Evolutionary conservation across 1,140 invertebrate genomes (phyloP), one percentile per base, ranked within the genome.

Genomic region (Tribolium castaneum): DNA sequence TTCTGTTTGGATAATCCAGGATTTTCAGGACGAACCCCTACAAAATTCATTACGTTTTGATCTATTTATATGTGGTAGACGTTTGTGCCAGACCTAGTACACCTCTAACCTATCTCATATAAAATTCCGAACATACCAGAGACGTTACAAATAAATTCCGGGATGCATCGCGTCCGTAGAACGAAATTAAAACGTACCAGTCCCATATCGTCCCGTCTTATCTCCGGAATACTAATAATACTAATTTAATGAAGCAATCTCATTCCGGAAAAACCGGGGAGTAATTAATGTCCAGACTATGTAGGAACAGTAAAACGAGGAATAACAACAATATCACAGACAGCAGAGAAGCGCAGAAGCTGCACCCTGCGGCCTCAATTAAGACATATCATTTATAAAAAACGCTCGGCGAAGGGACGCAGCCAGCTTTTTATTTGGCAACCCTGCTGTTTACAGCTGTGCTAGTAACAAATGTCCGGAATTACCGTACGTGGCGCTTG

Each of bases 331-430:
- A 72, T 71, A 73, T 73, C 50, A 72, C 34, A 72, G 70, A 73
- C 49, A 73, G 12, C 34, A 34, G 14, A 73, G 71, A 52, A 73
- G 49, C 71, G 50, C 10, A 73, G 22, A 73, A 73, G 71, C 49
- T 54, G 49, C 30, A 73, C 52, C 30, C 59, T 66, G 30, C 59
- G 52, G 71, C 52, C 50, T 54, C 71, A 73, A 73, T 73, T 73
- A 73, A 73, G 71, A 73, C 71, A 73, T 73, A 73, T 73, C 71
- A 73, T 73, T 73, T 73, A 73, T 73, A 73, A 54, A 52, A 73
- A 72, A 30, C 70, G 50, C 14, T 50, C 52, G 30, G 70, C 50
- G 70, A 59, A 59, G 54, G 59, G 59, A 66, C 12, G 59, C 59
- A 3, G 25, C 25, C 9, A 66, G 59, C 52, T 73, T 73, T 52